phyloP scores from a whole-genome alignment of 2,113 vertebrate species.

The Python bivittatus region DNA sequence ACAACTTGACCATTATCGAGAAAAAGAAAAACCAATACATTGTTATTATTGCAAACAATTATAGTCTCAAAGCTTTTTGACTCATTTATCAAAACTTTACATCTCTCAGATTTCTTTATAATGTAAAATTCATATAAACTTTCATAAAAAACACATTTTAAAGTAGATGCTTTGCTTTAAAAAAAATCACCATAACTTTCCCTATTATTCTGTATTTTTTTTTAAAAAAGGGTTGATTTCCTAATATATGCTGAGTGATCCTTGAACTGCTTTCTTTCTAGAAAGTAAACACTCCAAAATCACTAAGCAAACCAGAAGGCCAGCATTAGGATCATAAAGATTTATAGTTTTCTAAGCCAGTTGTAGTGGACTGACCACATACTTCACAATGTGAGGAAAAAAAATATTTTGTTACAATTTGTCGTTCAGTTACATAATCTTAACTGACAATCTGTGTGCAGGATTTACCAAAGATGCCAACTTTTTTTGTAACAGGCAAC shows the following conservation, averaged over 20 bases:
- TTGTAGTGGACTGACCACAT: neutral
- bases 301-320: neutral
- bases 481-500: constrained; percentile 15
- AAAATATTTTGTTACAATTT: constrained; percentile 32
- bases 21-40: neutral
- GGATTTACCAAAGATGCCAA: constrained; percentile 31
- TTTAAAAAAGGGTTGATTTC: neutral
- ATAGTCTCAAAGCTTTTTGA: neutral
- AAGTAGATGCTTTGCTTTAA: neutral
- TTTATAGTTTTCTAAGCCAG: neutral
- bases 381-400: constrained; percentile 21
- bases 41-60: neutral
- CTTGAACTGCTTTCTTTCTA: constrained; percentile 8
- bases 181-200: neutral
- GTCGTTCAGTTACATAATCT: constrained; percentile 66
- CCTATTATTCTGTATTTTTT: neutral
- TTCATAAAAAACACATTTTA: neutral
- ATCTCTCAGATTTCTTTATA: neutral
- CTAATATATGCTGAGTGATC: neutral
- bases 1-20: neutral
- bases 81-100: neutral
- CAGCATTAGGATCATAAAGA: neutral
- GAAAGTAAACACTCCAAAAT: constrained; percentile 12
- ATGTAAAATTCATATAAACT: neutral
- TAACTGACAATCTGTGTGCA: constrained; percentile 59